Evolutionary conservation across 2,113 vertebrate species (phyloP), one percentile per base, ranked within the genome.

Genomic region (Bufo gargarizans): DNA sequence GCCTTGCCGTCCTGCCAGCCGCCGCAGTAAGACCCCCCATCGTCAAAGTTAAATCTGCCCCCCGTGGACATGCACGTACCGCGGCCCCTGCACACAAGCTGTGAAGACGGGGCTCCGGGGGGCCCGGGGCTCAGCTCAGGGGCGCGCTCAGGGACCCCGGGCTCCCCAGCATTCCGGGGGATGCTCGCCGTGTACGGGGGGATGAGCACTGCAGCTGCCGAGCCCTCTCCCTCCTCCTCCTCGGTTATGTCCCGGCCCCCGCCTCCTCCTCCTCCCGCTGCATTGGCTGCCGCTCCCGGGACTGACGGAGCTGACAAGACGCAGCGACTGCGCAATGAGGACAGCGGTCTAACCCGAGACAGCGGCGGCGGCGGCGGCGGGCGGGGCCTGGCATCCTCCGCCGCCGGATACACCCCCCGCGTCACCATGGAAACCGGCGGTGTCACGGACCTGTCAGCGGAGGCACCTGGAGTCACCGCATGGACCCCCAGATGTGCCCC

Each of bases 1-100:
- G 98, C 98, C 96, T 99, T 99, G 94, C 98, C 98, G 93, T 99
- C 98, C 93, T 98, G 97, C 98, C 98, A 99, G 96, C 98, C 98
- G 90, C 98, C 98, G 93, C 98, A 99, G 95, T 99, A 99, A 94
- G 98, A 99, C 96, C 98, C 98, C 96, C 98, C 98, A 97, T 99
- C 98, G 93, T 99, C 98, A 98, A 99, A 99, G 96, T 99, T 98
- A 97, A 99, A 99, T 97, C 98, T 96, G 91, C 95, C 95, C 94
- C 95, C 95, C 94, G 94, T 96, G 94, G 95, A 96, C 95, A 97
- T 97, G 96, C 97, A 97, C 96, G 96, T 95, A 97, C 95, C 95
- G 95, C 94, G 92, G 95, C 94, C 94, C 93, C 71, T 74, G 71
- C 71, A 74, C 71, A 74, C 71, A 74, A 4, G 43, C 13, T 47